Evolutionary conservation across 2,797 vertebrate genomes (phyloP).

Genomic region (Lepus townsendii): DNA sequence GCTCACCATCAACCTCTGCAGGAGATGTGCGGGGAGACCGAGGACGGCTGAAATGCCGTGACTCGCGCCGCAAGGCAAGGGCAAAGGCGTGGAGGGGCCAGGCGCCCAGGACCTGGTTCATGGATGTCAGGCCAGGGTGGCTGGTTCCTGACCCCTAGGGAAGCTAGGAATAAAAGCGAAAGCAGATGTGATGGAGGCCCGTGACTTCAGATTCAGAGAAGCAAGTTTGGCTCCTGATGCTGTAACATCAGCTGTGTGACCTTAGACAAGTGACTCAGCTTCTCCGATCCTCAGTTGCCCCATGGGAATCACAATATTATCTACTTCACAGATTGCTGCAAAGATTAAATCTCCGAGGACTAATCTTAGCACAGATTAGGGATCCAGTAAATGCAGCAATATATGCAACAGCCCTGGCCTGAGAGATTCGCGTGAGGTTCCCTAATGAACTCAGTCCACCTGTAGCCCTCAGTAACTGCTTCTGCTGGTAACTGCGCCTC

Average conservation of each 20-base stretch:
- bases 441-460: constrained; percentile 16
- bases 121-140: not conserved
- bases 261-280: not conserved
- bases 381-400: not conserved
- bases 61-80: constrained; percentile 27
- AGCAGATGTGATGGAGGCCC: not conserved
- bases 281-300: constrained; percentile 24
- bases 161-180: constrained; percentile 28
- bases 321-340: not conserved
- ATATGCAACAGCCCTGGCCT: not conserved
- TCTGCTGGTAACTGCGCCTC: not conserved
- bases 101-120: not conserved
- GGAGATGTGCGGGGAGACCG: not conserved
- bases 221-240: not conserved
- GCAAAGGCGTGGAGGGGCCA: not conserved
- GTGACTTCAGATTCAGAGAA: not conserved
- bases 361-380: not conserved
- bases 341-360: constrained; percentile 36
- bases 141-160: not conserved
- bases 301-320: constrained; percentile 18
- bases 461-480: not conserved
- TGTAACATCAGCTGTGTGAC: not conserved
- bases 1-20: not conserved
- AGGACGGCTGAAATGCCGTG: not conserved
- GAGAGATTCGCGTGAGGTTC: not conserved